A percentile compares a stretch with the other conserved stretches of the same genome.
phyloP scores from a whole-genome alignment of 2,888 invertebrate genomes.

The Rhingia campestris region DNA sequence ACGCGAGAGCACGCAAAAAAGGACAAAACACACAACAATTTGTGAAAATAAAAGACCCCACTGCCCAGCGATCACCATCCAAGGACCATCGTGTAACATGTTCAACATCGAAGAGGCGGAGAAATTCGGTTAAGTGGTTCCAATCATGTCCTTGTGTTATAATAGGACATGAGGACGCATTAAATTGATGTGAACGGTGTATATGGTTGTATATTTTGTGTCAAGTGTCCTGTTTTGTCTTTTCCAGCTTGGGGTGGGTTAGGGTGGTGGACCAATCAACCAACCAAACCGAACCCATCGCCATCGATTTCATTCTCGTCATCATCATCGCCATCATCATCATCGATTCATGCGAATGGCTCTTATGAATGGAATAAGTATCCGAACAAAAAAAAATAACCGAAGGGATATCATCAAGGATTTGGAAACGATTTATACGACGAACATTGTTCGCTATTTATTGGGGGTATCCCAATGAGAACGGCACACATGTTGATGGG shows the following conservation, averaged over 20 bases:
- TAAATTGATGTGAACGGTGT: constrained; percentile 63
- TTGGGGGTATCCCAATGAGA: constrained; percentile 46
- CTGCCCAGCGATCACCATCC: constrained; percentile 1
- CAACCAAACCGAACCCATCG: constrained; percentile 27
- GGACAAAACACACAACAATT: constrained; percentile 43
- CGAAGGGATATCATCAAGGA: constrained; percentile 63
- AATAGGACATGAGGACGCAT: constrained; percentile 74
- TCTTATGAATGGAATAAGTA: constrained; percentile 67
- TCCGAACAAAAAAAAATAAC: constrained; percentile 32
- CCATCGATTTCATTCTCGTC: no score
- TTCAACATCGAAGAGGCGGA: constrained; percentile 72
- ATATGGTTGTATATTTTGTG: constrained; percentile 58
- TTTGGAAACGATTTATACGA: constrained; percentile 63
- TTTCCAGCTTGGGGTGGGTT: constrained; percentile 64
- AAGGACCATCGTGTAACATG: constrained; percentile 51
- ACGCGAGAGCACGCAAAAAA: constrained; percentile 4
- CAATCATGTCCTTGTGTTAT: constrained; percentile 74
- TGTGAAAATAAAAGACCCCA: constrained; percentile 37
- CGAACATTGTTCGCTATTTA: constrained; percentile 27
- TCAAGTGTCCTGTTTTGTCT: constrained; percentile 73
- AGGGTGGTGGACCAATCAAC: constrained; percentile 29
- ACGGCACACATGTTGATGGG: constrained; percentile 69
- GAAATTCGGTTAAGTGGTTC: constrained; percentile 71
- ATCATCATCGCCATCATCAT: constrained; percentile 7
- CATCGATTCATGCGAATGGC: constrained; percentile 66